Evolutionary conservation across 2,113 vertebrate genomes (phyloP), one percentile per base, ranked within the genome.

Genomic region (Ameiurus melas): DNA sequence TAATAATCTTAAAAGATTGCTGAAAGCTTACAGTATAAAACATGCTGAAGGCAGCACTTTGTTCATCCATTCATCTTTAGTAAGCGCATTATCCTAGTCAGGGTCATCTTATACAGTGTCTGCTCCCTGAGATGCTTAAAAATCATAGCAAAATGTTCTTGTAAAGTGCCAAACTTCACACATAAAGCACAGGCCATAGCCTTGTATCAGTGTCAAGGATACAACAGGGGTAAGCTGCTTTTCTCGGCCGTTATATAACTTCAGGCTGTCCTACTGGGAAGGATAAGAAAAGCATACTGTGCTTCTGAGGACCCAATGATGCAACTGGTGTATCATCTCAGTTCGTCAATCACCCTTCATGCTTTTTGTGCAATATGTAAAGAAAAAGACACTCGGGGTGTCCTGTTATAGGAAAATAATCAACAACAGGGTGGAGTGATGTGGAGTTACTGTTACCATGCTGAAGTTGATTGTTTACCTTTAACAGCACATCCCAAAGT

Each of bases 151-250:
- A 62, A 62, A 62, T 33, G 9, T 39, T 60, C 33, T 7, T 25
- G 2, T 25, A 43, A 83, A 60, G 36, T 58, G 80, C 80, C 57
- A 57, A 62, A 83, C 57, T 62, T 83, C 22, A 62, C 22, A 25
- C 25, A 36, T 10, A 62, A 62, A 83, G 33, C 57, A 39, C 57
- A 83, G 58, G 25, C n/a, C n/a, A 58, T 81, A 33, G n/a, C 36
- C 80, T 83, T 83, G 80, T 39, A 83, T 62, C 12, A 62, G 3
- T 39, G 33, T 83, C 57, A 83, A 83, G 80, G 57, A 83, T 43
- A 39, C 33, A 83, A 57, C 55, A 60, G 7, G n/a, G 55, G 19
- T 22, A 36, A 58, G 30, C 22, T 83, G 57, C 57, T 62, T 62
- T 39, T 39, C 3, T 62, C 13, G 2, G 33, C 4, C 17, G 36